Evolutionary conservation across 2,113 vertebrate species (phyloP), one percentile per base, ranked within the genome.

Genomic region (Coptodon bakossiorum): DNA sequence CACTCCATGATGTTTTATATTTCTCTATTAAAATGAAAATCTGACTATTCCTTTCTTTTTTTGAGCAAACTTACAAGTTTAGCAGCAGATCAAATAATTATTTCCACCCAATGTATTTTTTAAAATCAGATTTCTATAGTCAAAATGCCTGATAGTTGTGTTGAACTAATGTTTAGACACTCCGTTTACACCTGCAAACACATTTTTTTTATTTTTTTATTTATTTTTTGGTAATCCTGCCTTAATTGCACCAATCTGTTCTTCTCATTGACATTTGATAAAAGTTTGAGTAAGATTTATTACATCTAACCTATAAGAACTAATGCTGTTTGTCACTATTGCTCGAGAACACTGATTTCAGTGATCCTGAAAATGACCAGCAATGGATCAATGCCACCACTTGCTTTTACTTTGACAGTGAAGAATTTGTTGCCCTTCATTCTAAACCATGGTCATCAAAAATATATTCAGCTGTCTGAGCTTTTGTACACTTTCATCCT

Each of bases 1-100:
- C 59, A 36, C 59, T 63, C 31, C 6, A 12, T 36, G 31, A 36
- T 66, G 31, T n/a, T 36, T 12, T 36, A 7, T 2, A 36, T 34
- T 36, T 66, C 10, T 38, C 61, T 66, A 38, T 36, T 66, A 66
- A 38, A 66, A 66, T 38, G 19, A 38, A 66, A n/a, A 17, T 66
- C 10, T 0, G 0, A 38, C 61, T 38, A 66, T 66, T 66, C 0
- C 10, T 38, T 36, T 1, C 61, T 66, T 38, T 0, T 36, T 66
- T 6, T 13, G 34, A 66, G 19, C 61, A 38, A 59, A 6, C 14
- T 31, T 59, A 59, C 57, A 59, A n/a, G 34, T 38, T 66, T n/a
- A 66, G 34, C 34, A 66, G 34, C 1, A 0, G 10, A 38, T n/a
- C 19, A 66, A 38, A 38, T 22, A 66, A 66, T n/a, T 22, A 2